phyloP scores from a whole-genome alignment of 2,797 vertebrate species.

The Acrossocheilus wenchowensis region DNA sequence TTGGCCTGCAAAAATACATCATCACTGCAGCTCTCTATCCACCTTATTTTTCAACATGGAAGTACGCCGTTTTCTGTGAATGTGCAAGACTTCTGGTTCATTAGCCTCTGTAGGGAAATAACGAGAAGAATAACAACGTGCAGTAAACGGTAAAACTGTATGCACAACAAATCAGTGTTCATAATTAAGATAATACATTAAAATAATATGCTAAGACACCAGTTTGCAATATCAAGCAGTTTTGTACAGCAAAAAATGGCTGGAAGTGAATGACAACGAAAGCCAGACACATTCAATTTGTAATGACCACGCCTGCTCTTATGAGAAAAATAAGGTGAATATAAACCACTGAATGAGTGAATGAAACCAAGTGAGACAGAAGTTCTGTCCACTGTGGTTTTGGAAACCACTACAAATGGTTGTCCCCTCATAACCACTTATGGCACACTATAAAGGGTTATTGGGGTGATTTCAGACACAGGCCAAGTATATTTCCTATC shows the following conservation, averaged over 20 bases:
- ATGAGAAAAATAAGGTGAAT: neutral
- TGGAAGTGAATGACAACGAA: neutral
- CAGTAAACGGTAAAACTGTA: neutral
- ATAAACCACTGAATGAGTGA: neutral
- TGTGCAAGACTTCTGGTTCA: neutral
- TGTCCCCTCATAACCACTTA: neutral
- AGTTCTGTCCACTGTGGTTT: neutral
- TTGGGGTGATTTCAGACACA: neutral
- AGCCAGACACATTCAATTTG: neutral
- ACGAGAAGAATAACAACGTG: neutral
- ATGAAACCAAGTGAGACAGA: neutral
- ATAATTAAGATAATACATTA: neutral
- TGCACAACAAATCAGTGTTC: neutral
- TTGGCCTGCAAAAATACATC: neutral
- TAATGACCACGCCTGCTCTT: neutral
- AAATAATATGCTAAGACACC: neutral
- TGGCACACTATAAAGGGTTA: neutral
- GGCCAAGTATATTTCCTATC: neutral
- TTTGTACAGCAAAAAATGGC: neutral
- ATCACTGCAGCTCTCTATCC: neutral
- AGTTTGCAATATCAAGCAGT: too few relatives aligned
- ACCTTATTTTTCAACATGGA: neutral
- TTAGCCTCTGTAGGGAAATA: neutral
- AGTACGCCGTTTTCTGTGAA: neutral
- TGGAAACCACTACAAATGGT: neutral